Evolutionary conservation across 2,797 vertebrate species (phyloP), one percentile per base, ranked within the genome.

Genomic region (Notolabrus celidotus): DNA sequence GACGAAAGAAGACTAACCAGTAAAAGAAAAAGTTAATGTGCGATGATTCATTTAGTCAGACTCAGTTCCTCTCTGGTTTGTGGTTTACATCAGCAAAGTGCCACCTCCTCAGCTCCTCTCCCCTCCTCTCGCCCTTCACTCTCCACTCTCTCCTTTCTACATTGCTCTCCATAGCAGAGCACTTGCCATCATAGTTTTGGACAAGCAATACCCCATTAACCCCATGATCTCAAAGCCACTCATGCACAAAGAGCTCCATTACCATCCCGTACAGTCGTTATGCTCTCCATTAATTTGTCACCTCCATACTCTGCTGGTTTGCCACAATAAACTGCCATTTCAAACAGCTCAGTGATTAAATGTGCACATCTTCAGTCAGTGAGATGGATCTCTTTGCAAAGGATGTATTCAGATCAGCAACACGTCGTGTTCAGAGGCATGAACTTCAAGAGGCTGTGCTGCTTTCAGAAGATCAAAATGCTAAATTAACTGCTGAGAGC

Each of bases 221-320:
- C 74, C 71, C 1, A 55, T 60, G 72, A 82, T 87, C 81, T 68
- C 20, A 66, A 25, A 79, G 71, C 61, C 58, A 52, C 62, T 62
- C 74, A 77, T 60, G 79, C 78, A 78, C 79, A 80, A 56, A 88
- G 68, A 80, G 62, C 82, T 76, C 61, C 75, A 83, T 88, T 86
- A 84, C 70, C 55, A 31, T 72, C 55, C 52, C 34, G 63, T 59
- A 58, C 61, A 53, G 55, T 60, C 29, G 20, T 79, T 73, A 56
- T 56, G 39, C 62, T 78, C 47, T 60, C 52, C 66, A 78, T 83
- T 84, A 74, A 85, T 79, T 79, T 22, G 27, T 71, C 80, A 68
- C 65, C 73, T 74, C 75, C 20, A 36, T 55, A 54, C 60, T 76
- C 78, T 34, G 72, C 50, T 57, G 49, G 55, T 83, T 79, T 62